Evolutionary conservation across 2,113 vertebrate genomes (phyloP).

Genomic region (Zosterops japonicus): DNA sequence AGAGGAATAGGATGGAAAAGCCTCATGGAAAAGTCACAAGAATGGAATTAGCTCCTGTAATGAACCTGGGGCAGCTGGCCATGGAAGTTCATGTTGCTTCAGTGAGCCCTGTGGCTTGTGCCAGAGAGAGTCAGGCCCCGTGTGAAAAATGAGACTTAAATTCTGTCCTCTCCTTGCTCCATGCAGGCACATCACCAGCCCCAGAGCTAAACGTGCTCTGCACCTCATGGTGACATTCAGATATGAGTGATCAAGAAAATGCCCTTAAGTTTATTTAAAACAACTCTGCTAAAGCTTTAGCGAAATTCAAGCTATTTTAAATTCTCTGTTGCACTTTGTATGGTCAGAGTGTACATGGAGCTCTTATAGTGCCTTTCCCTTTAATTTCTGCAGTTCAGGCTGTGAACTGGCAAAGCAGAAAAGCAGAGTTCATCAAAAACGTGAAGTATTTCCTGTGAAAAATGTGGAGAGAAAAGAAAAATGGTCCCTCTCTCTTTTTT

Average conservation of each 20-base stretch:
- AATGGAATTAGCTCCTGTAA: not conserved
- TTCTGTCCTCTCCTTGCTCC: not conserved
- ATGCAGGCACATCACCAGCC: not conserved
- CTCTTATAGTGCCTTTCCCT: not conserved
- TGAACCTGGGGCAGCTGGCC: not conserved
- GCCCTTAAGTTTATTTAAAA: not conserved
- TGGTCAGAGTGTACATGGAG: not conserved
- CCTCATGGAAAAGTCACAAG: not conserved
- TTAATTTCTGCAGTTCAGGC: not conserved
- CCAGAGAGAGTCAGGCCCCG: not conserved
- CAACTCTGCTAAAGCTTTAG: not conserved
- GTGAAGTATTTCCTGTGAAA: constrained; percentile 54
- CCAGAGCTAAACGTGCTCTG: rapidly evolving
- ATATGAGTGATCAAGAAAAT: rapidly evolving
- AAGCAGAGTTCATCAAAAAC: constrained; percentile 52
- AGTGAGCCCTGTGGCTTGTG: not conserved
- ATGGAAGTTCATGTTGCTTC: not conserved
- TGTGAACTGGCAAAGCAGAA: constrained; percentile 29
- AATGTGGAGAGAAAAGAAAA: constrained; percentile 37
- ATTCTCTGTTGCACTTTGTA: not conserved
- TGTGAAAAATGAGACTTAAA: not conserved
- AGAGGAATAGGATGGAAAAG: not conserved
- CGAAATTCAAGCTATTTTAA: rapidly evolving
- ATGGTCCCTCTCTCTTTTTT: not conserved
- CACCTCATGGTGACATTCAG: rapidly evolving